Evolutionary conservation across 2,797 vertebrate species (phyloP).

Genomic region (Dallia pectoralis): DNA sequence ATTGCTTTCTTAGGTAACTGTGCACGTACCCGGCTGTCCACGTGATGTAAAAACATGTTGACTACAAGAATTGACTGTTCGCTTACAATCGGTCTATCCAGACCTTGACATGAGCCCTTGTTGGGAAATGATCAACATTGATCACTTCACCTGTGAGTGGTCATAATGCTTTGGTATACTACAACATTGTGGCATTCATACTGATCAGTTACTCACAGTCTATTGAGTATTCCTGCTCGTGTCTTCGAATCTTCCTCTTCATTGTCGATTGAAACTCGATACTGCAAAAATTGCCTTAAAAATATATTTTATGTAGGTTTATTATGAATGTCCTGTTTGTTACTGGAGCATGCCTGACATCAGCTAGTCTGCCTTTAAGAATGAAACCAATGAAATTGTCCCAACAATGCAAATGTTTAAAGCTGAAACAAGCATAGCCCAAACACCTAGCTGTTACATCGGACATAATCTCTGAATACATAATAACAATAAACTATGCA

Average conservation of each 20-base stretch:
- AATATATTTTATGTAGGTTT: background rate
- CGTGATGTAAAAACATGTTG: too few relatives aligned
- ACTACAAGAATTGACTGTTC: too few relatives aligned
- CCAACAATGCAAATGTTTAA: background rate
- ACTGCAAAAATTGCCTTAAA: background rate
- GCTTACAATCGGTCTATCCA: too few relatives aligned
- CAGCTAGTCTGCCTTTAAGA: background rate
- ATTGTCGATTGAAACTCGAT: background rate
- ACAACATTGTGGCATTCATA: background rate
- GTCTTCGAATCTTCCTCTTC: constrained; percentile 1
- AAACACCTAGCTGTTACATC: background rate
- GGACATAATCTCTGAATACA: background rate
- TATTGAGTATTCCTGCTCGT: background rate
- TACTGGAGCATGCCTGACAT: background rate
- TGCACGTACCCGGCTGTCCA: too few relatives aligned
- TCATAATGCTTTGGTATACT: too few relatives aligned
- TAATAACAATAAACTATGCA: background rate
- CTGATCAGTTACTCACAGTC: constrained; percentile 1
- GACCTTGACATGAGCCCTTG: too few relatives aligned
- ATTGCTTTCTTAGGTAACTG: too few relatives aligned
- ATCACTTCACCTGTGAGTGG: too few relatives aligned
- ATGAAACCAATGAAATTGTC: background rate
- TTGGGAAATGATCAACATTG: too few relatives aligned
- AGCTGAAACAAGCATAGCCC: background rate
- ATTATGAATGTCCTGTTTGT: background rate